Conservation (phyloP, 2,797 vertebrate species). For the Sebastes variabilis region DNA sequence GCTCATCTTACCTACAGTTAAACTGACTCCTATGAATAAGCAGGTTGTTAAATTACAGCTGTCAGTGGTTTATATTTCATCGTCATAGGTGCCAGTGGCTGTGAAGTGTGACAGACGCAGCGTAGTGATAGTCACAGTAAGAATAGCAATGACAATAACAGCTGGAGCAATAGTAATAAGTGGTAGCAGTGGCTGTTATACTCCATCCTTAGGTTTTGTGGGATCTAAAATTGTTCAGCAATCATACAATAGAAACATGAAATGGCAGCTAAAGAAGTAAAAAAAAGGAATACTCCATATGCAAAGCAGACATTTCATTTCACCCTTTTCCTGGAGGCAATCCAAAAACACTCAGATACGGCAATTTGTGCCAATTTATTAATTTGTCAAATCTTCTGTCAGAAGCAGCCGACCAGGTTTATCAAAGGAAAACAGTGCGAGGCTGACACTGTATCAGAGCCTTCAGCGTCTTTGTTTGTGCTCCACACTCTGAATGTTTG, state of each 20-base stretch:
- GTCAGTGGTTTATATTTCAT: neutral
- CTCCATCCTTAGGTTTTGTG: neutral
- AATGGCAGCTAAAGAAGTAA: neutral
- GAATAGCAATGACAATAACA: neutral
- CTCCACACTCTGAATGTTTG: constrained; percentile 62
- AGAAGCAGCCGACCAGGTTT: constrained; percentile 23
- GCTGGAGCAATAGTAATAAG: neutral
- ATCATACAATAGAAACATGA: neutral
- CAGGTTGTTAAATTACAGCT: neutral
- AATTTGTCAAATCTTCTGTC: constrained; percentile 9
- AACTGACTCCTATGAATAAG: neutral
- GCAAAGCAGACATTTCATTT: neutral
- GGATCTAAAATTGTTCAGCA: neutral
- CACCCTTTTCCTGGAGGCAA: neutral
- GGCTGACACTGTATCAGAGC: constrained; percentile 30
- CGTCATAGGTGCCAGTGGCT: neutral
- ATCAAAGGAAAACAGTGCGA: constrained; percentile 43
- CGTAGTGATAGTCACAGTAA: neutral
- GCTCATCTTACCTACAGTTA: neutral
- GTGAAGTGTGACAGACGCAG: constrained; percentile 1
- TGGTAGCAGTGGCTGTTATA: neutral
- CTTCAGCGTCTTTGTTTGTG: constrained; percentile 52
- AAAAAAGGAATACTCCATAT: neutral
- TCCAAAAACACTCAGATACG: neutral
- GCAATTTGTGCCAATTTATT: constrained; percentile 25